Evolutionary conservation across 2,797 vertebrate genomes (phyloP).

Genomic region (Trachops cirrhosus): DNA sequence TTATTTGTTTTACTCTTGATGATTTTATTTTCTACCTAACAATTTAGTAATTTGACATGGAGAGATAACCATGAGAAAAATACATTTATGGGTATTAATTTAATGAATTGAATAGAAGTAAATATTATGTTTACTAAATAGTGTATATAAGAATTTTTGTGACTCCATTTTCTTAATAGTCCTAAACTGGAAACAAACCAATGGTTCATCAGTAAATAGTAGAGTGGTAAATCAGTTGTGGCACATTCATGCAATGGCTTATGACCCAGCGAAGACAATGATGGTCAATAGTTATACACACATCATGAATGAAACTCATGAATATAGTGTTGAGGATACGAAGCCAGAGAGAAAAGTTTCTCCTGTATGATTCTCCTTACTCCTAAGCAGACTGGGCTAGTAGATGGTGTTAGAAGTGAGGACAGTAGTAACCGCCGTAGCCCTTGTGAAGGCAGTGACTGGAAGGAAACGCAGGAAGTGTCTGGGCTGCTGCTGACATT

Average conservation of each 20-base stretch:
- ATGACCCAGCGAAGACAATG: background rate
- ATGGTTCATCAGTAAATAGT: background rate
- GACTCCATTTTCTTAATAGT: background rate
- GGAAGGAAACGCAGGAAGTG: background rate
- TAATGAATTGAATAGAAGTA: background rate
- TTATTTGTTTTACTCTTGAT: background rate
- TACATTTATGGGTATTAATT: constrained; percentile 28
- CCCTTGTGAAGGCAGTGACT: background rate
- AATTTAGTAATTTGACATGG: constrained; percentile 8
- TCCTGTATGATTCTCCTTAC: background rate
- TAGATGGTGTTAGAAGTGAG: background rate
- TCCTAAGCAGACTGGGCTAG: background rate
- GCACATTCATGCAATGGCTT: background rate
- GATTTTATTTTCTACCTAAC: constrained; percentile 60
- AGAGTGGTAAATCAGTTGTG: background rate
- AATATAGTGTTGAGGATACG: background rate
- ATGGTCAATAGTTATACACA: background rate
- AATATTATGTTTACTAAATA: background rate
- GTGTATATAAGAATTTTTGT: background rate
- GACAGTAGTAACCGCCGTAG: background rate
- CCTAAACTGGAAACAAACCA: background rate
- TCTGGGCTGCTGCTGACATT: background rate
- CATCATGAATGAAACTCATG: background rate
- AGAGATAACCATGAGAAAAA: constrained; percentile 19
- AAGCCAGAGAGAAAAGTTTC: background rate